A percentile compares a stretch with the other conserved stretches of the same genome.
phyloP scores from a whole-genome alignment of 2,888 invertebrate genomes.

The Bimastos eiseni region DNA sequence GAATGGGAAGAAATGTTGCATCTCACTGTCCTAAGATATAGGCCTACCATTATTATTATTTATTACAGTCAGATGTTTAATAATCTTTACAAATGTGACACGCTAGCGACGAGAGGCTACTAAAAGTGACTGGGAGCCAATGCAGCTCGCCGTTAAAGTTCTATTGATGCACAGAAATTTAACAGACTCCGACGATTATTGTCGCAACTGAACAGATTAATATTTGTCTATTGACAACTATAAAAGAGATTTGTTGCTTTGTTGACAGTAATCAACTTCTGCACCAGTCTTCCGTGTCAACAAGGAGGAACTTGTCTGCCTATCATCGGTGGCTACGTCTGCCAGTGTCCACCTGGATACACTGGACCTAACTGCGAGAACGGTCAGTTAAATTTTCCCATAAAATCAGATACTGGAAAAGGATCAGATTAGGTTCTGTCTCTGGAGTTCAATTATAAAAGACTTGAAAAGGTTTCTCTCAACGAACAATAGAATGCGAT shows the following conservation, averaged over 20 bases:
- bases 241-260: not conserved
- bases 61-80: not conserved
- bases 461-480: not conserved
- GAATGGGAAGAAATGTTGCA: no score
- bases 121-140: no score
- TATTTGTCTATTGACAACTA: not conserved
- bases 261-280: not conserved
- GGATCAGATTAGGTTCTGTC: not conserved
- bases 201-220: no score
- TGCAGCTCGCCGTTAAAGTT: no score
- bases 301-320: slow-evolving; percentile 86
- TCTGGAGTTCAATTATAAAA: not conserved
- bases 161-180: no score
- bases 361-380: slow-evolving; percentile 90
- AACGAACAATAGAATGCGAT: not conserved
- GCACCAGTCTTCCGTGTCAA: slow-evolving; percentile 69
- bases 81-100: not conserved
- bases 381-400: slow-evolving; percentile 71
- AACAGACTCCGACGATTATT: no score
- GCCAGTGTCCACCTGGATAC: slow-evolving; percentile 86
- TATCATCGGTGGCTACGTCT: slow-evolving; percentile 81
- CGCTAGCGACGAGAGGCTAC: no score
- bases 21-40: no score
- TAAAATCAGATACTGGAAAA: not conserved
- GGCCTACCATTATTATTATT: no score